These are phyloP conservation scores for Poeciliopsis occidentalis DNA, from an alignment of 2,113 vertebrate genomes.

Conservation along the genomic window DNA sequence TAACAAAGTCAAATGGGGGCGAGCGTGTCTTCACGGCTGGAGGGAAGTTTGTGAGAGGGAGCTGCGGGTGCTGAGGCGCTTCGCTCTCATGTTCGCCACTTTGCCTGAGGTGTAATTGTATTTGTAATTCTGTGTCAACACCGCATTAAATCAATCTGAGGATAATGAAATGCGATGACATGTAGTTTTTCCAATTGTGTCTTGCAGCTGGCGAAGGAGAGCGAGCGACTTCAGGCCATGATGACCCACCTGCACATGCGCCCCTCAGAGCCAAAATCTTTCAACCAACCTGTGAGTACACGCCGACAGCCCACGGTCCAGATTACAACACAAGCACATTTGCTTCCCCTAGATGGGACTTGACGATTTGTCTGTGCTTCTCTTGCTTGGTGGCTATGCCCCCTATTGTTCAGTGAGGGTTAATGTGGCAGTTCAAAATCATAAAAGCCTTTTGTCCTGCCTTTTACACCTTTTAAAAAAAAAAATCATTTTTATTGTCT, in stretches of 20 bases:
- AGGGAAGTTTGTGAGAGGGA: slow-evolving; percentile 50
- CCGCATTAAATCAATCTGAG: slow-evolving; percentile 32
- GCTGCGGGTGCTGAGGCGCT: slow-evolving; percentile 45
- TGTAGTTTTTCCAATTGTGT: slow-evolving; percentile 34
- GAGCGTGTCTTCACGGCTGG: slow-evolving; percentile 61
- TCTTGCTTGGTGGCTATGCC: slow-evolving; percentile 62
- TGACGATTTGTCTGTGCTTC: neutral
- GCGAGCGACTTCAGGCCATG: slow-evolving; percentile 97
- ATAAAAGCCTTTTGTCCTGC: slow-evolving; percentile 4
- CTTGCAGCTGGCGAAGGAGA: slow-evolving; percentile 94
- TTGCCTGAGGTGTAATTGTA: slow-evolving; percentile 47
- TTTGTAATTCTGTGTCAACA: slow-evolving; percentile 61
- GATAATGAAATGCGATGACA: slow-evolving; percentile 16
- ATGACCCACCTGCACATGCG: slow-evolving; percentile 99
- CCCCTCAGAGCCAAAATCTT: slow-evolving; percentile 98
- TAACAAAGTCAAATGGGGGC: slow-evolving; percentile 66
- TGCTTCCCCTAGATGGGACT: neutral
- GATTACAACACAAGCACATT: neutral
- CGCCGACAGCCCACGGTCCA: neutral
- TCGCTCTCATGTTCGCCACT: slow-evolving; percentile 46
- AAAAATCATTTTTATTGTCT: neutral
- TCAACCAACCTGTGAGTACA: slow-evolving; percentile 91
- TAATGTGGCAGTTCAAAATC: slow-evolving; percentile 27
- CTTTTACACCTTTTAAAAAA: neutral
- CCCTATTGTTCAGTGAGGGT: slow-evolving; percentile 73